Conservation (phyloP, 2,113 vertebrate genomes). For the Pardalotus punctatus region DNA sequence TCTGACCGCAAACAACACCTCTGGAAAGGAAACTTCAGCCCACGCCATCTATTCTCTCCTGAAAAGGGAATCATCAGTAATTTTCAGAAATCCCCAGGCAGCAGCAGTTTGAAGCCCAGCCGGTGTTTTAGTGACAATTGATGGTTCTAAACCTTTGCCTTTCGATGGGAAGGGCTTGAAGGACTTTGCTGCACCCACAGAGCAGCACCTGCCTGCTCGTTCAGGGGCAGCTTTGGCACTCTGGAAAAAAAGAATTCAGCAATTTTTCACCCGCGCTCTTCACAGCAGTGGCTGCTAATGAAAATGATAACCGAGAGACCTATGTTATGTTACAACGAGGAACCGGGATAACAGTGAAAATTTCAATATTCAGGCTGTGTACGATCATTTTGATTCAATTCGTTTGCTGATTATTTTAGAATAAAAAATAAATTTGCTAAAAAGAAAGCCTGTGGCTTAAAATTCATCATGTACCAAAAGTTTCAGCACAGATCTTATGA, state of each 20-base stretch:
- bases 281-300: slow-evolving; percentile 1
- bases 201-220: slow-evolving; percentile 41
- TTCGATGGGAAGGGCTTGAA: not conserved
- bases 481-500: not conserved
- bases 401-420: not conserved
- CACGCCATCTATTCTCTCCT: not conserved
- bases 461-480: not conserved
- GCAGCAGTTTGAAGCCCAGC: not conserved
- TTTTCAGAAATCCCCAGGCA: not conserved
- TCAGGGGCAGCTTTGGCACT: not conserved
- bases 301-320: not conserved
- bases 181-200: not conserved
- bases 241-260: not conserved
- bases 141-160: not conserved
- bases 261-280: slow-evolving; percentile 38
- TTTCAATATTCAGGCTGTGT: not conserved
- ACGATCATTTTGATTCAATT: not conserved
- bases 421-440: not conserved
- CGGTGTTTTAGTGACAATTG: not conserved
- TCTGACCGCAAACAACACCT: not conserved
- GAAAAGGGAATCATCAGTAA: not conserved
- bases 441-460: not conserved
- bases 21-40: not conserved
- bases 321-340: not conserved
- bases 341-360: not conserved